Evolutionary conservation across 2,113 vertebrate species (phyloP).

Genomic region (Proteles cristata): DNA sequence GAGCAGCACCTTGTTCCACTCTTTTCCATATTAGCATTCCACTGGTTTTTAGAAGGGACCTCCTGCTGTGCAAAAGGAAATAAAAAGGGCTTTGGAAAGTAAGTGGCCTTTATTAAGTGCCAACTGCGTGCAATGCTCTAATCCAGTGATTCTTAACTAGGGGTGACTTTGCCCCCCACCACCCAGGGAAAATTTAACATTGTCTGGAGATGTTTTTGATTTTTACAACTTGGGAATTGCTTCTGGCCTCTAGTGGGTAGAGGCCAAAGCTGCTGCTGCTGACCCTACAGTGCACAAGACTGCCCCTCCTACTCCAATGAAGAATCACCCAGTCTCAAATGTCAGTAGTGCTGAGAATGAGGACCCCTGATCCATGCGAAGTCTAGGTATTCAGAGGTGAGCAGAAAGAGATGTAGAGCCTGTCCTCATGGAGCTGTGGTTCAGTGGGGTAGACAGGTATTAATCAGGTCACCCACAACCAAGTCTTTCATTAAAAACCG

Average conservation of each 20-base stretch:
- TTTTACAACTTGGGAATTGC: not conserved
- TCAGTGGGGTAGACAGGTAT: not conserved
- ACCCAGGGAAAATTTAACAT: not conserved
- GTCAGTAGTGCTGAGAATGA: not conserved
- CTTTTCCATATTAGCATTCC: not conserved
- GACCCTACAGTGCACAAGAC: too few species aligned
- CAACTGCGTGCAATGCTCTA: not conserved
- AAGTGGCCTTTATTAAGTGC: not conserved
- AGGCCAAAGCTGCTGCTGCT: not conserved
- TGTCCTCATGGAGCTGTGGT: rapidly evolving
- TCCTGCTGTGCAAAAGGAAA: not conserved
- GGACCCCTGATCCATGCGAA: not conserved
- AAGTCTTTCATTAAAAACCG: not conserved
- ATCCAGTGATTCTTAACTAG: not conserved
- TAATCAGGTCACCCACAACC: too few species aligned
- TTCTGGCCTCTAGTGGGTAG: not conserved
- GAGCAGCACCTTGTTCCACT: not conserved
- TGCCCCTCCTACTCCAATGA: too few species aligned
- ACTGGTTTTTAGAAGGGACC: not conserved
- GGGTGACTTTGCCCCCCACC: not conserved
- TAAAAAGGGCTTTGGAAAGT: not conserved
- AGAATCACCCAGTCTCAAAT: not conserved
- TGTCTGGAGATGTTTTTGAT: not conserved
- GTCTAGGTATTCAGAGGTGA: not conserved
- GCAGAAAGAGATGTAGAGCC: not conserved